Percentiles rank a stretch among this genome's conserved stretches.
phyloP scores from a whole-genome alignment of 2,113 vertebrate species.

The Dendrocopos noguchii region DNA sequence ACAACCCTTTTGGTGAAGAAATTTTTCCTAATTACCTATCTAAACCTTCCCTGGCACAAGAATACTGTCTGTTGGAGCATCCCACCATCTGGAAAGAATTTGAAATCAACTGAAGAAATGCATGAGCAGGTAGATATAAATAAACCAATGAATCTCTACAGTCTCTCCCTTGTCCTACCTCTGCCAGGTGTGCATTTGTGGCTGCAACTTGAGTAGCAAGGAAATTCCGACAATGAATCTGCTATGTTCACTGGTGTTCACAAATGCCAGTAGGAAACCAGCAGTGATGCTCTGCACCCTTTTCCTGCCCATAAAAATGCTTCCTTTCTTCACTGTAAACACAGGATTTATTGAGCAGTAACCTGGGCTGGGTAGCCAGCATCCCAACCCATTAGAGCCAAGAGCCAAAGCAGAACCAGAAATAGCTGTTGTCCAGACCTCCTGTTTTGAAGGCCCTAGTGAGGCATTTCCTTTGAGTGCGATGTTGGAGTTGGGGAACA shows the following conservation, averaged over 20 bases:
- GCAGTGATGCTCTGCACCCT: neutral
- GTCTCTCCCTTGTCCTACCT: neutral
- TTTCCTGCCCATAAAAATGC: neutral
- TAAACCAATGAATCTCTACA: neutral
- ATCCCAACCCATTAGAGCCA: rapidly evolving
- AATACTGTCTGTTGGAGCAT: neutral
- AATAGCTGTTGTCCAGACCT: neutral
- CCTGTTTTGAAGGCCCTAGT: neutral
- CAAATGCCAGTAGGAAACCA: neutral
- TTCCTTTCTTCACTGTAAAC: neutral
- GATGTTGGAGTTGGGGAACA: neutral
- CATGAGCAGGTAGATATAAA: neutral
- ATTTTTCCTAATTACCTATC: neutral
- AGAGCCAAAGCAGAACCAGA: neutral
- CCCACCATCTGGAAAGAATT: neutral
- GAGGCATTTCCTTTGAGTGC: neutral
- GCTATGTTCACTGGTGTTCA: neutral
- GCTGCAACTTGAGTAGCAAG: neutral
- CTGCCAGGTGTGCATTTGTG: neutral
- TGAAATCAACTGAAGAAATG: neutral
- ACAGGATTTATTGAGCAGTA: neutral
- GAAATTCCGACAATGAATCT: neutral
- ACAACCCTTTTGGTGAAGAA: neutral
- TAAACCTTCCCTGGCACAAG: neutral
- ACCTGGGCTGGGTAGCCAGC: neutral